Evolutionary conservation across 2,113 vertebrate species (phyloP).

Genomic region (Oreochromis niloticus): DNA sequence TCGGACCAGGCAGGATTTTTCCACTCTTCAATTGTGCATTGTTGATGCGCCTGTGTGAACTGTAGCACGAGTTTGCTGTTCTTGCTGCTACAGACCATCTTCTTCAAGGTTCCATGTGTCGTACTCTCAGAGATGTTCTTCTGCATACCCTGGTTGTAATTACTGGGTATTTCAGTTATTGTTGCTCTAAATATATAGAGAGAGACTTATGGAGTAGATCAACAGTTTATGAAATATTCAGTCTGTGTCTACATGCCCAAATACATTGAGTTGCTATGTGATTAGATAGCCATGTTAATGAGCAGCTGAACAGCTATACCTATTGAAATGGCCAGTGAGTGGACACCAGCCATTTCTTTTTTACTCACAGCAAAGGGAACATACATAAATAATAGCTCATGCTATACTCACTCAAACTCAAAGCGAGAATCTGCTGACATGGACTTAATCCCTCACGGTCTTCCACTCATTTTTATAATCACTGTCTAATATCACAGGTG

Average conservation of each 20-base stretch:
- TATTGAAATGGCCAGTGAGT: not conserved
- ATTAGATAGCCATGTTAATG: not conserved
- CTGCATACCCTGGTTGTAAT: no score
- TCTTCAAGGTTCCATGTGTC: no score
- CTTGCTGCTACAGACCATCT: not conserved
- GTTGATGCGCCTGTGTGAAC: not conserved
- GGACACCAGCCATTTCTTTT: not conserved
- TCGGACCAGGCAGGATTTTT: not conserved
- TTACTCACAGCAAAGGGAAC: fast-evolving
- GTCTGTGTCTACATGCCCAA: not conserved
- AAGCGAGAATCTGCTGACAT: fast-evolving
- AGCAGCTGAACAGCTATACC: not conserved
- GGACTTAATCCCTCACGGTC: fast-evolving
- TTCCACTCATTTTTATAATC: not conserved
- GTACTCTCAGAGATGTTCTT: no score
- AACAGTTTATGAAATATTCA: not conserved
- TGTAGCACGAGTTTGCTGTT: not conserved
- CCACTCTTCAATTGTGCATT: not conserved
- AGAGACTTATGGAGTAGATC: no score
- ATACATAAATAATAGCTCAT: not conserved
- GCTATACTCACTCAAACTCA: not conserved
- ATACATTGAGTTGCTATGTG: not conserved
- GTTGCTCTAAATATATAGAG: no score
- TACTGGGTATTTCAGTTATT: no score
- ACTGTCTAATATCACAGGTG: not conserved